These are phyloP conservation scores for Leucoraja ocellata DNA, from an alignment of 2,797 vertebrate genomes.

Conservation along the genomic window DNA sequence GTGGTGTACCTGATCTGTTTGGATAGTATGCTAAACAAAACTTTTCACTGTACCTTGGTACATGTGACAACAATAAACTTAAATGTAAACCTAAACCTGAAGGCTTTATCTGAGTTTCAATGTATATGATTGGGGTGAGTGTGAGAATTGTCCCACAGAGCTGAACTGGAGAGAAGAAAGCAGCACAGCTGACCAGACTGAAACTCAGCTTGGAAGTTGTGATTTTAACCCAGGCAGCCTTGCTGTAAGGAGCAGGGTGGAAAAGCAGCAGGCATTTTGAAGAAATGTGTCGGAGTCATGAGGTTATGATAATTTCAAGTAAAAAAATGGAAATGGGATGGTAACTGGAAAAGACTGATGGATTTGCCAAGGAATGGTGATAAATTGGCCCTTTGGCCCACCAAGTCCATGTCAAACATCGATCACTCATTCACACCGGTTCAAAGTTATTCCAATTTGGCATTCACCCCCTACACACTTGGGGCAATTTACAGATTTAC, in stretches of 20 bases:
- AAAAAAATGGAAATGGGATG: background rate
- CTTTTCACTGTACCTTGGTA: too few relatives aligned
- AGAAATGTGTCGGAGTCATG: background rate
- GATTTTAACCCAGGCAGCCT: background rate
- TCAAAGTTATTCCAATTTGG: too few relatives aligned
- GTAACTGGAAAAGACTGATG: background rate
- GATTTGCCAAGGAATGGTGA: background rate
- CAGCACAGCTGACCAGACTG: background rate
- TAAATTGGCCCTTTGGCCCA: background rate
- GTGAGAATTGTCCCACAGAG: background rate
- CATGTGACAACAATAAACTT: too few relatives aligned
- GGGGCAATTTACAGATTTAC: too few relatives aligned
- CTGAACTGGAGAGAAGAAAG: background rate
- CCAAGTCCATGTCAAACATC: too few relatives aligned
- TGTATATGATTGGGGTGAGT: background rate
- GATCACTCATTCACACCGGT: too few relatives aligned
- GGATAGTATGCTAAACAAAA: too few relatives aligned
- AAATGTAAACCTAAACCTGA: too few relatives aligned
- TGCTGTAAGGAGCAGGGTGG: background rate
- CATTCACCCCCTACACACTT: too few relatives aligned
- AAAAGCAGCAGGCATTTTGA: background rate
- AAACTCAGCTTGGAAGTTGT: background rate
- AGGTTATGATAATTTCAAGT: background rate
- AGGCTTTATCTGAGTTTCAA: background rate
- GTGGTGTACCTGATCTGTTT: too few relatives aligned